Evolutionary conservation across 2,113 vertebrate genomes (phyloP).

Genomic region (Pipa parva): DNA sequence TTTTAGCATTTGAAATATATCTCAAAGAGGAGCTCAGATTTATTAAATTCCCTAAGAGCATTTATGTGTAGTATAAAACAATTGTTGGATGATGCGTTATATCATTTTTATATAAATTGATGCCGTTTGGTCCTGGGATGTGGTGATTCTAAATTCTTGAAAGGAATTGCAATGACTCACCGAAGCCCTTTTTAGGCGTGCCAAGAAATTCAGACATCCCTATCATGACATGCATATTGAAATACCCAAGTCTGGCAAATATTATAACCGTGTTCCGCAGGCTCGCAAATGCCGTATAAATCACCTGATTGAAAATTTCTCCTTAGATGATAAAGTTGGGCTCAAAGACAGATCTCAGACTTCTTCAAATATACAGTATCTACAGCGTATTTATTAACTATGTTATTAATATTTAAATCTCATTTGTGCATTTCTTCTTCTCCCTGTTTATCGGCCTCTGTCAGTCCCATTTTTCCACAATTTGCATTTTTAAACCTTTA

Average conservation of each 20-base stretch:
- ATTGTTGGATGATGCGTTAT: slow-evolving; percentile 43
- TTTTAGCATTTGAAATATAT: slow-evolving; percentile 53
- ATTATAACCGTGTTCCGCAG: slow-evolving; percentile 33
- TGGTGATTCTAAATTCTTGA: slow-evolving; percentile 36
- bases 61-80: slow-evolving; percentile 46
- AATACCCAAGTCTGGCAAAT: slow-evolving; percentile 31
- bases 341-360: slow-evolving; percentile 1
- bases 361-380: not conserved
- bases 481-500: too few species aligned
- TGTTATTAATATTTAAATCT: not conserved
- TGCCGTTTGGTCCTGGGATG: slow-evolving; percentile 27
- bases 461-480: not conserved
- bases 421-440: not conserved
- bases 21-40: slow-evolving; percentile 42
- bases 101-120: slow-evolving; percentile 52
- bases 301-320: slow-evolving; percentile 35
- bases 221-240: slow-evolving; percentile 39
- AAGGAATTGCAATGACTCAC: slow-evolving; percentile 34
- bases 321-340: slow-evolving; percentile 18
- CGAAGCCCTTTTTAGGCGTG: slow-evolving; percentile 13
- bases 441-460: not conserved
- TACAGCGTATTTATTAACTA: not conserved
- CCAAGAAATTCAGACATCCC: slow-evolving; percentile 34
- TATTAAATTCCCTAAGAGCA: slow-evolving; percentile 45
- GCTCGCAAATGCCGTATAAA: slow-evolving; percentile 35